A percentile compares a stretch with the other conserved stretches of the same genome.
These are phyloP conservation scores for Protobothrops mucrosquamatus DNA, from an alignment of 2,113 vertebrate genomes.

Conservation along the genomic window DNA sequence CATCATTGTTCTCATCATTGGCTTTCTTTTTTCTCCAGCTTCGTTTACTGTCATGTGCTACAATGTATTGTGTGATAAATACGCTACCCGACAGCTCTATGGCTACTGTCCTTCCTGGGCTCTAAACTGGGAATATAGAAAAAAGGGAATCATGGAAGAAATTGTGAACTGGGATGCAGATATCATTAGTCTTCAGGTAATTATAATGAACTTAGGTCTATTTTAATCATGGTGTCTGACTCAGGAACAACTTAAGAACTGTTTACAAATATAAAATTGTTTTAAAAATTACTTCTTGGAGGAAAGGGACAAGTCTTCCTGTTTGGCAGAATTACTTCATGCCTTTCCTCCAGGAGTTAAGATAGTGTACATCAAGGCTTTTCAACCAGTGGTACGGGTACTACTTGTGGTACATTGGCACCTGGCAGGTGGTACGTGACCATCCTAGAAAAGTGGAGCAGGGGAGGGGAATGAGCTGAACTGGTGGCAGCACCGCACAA, in stretches of 20 bases:
- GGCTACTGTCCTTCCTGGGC: conserved; percentile 99
- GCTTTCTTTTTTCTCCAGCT: conserved; percentile 67
- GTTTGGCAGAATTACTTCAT: neutral
- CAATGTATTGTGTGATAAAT: conserved; percentile 98
- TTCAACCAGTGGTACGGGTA: too few relatives aligned
- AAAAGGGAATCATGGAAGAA: conserved; percentile 99
- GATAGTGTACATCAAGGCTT: neutral
- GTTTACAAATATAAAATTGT: neutral
- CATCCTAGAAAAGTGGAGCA: too few relatives aligned
- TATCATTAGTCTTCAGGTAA: conserved; percentile 95
- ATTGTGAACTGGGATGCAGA: conserved; percentile 96
- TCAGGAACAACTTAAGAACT: neutral
- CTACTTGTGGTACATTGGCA: too few relatives aligned
- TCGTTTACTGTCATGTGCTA: conserved; percentile 99
- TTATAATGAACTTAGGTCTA: neutral
- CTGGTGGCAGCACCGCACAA: too few relatives aligned
- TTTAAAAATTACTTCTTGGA: neutral
- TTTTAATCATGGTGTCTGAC: neutral
- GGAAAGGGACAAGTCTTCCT: neutral
- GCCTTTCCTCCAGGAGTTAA: neutral
- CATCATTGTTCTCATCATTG: neutral
- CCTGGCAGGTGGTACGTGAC: too few relatives aligned
- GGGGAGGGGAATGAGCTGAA: too few relatives aligned
- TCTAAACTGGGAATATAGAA: conserved; percentile 97
- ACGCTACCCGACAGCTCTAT: conserved; percentile 97